phyloP scores from a whole-genome alignment of 1,140 invertebrate genomes.

The Aleiodes sp. region DNA sequence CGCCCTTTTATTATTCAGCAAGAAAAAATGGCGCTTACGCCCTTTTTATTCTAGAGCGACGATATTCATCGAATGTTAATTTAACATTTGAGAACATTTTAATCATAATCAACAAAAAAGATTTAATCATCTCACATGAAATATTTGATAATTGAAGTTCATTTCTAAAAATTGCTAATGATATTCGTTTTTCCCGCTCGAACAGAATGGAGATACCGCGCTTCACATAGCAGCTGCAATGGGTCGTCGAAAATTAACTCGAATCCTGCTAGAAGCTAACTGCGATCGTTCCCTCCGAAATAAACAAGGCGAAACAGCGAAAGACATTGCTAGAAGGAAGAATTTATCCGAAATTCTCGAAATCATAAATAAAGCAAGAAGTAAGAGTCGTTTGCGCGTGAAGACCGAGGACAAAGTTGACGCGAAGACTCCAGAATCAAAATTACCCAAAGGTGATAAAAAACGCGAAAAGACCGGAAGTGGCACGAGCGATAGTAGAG shows the following conservation, averaged over 20 bases:
- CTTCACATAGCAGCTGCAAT: slow-evolving; percentile 94
- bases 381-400: slow-evolving; percentile 57
- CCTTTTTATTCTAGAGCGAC: too few relatives aligned
- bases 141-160: not conserved
- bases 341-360: slow-evolving; percentile 83
- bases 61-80: too few relatives aligned
- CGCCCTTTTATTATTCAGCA: too few relatives aligned
- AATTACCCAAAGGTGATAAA: slow-evolving; percentile 50
- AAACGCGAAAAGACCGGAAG: slow-evolving; percentile 56
- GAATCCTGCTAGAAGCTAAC: slow-evolving; percentile 88
- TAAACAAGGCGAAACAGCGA: slow-evolving; percentile 91
- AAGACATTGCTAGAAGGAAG: slow-evolving; percentile 90
- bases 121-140: not conserved
- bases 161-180: slow-evolving; percentile 42
- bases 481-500: slow-evolving; percentile 63
- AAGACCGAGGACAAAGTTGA: slow-evolving; percentile 52
- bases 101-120: too few relatives aligned
- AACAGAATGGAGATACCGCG: slow-evolving; percentile 92
- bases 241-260: slow-evolving; percentile 90
- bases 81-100: too few relatives aligned
- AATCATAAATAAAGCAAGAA: slow-evolving; percentile 74
- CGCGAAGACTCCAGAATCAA: slow-evolving; percentile 24
- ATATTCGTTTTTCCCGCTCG: too few relatives aligned
- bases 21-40: too few relatives aligned
- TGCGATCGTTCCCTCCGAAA: slow-evolving; percentile 83